Evolutionary conservation across 2,888 invertebrate species (phyloP).

Genomic region (Himalopsyche kuldschensis): DNA sequence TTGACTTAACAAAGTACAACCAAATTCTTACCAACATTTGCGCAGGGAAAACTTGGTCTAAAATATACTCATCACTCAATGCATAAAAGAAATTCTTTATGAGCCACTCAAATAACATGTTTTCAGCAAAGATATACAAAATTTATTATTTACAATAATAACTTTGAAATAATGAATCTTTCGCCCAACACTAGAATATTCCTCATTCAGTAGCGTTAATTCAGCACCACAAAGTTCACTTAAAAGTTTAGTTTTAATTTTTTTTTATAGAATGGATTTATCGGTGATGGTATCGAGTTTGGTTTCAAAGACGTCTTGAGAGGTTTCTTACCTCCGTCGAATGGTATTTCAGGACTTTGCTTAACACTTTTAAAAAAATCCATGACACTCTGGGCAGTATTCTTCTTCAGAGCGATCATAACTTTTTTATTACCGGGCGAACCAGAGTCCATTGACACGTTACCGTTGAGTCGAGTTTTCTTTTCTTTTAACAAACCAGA

Average conservation of each 20-base stretch:
- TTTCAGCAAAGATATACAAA: neutral
- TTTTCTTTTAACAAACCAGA: conserved; percentile 15
- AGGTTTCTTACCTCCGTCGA: conserved; percentile 70
- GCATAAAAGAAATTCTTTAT: neutral
- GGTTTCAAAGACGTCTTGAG: conserved; percentile 73
- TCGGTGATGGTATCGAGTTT: conserved; percentile 67
- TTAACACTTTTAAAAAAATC: conserved; percentile 73
- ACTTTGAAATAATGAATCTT: neutral
- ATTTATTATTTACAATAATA: neutral
- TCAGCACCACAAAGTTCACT: neutral
- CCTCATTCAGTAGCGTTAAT: neutral
- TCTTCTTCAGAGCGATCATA: conserved; percentile 71
- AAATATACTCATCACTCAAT: neutral
- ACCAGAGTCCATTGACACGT: conserved; percentile 6
- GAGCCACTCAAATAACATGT: neutral
- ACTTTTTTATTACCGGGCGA: conserved; percentile 64
- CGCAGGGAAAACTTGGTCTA: neutral
- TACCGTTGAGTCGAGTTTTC: conserved; percentile 7
- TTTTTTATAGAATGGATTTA: conserved; percentile 75
- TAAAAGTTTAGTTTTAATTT: conserved; percentile 46
- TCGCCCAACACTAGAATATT: neutral
- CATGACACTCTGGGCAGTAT: conserved; percentile 69
- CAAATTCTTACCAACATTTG: neutral
- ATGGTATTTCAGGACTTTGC: conserved; percentile 75
- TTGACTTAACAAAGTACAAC: neutral